Base-by-base conservation (phyloP, 2,113 vertebrate species). In the Onychostruthus taczanowskii region DNA sequence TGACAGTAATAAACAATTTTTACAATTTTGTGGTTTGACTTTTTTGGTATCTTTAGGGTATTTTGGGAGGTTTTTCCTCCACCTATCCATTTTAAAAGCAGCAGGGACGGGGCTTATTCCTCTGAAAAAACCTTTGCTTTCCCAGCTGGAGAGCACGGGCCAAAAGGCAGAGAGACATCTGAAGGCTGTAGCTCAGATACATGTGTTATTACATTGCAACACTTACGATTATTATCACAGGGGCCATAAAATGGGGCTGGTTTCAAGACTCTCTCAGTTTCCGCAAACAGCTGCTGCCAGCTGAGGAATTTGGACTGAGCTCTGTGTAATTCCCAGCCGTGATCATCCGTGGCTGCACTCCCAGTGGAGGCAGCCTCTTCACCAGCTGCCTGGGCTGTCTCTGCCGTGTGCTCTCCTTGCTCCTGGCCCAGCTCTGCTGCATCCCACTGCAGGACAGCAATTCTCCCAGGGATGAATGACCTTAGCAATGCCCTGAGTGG, bases 201-300 rank as follows among this genome's bases (percentile, higher is more conserved):
- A 76, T 16, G 50, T 87, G 75, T 83, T 89, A 85, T 27, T 87
- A 83, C 63, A 78, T 90, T 83, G 92, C 93, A 95, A 88, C 92
- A 86, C 75, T 94, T 64, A 84, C 2, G 1, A 75, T 78, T 90
- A 94, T 95, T 95, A 79, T 92, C 90, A 84, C 43, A 93, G 94
- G 80, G 88, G 90, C 90, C 88, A 84, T 89, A 86, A 96, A 96
- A 95, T 50, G 76, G 94, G 86, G 84, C 20, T 96, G 26, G 17
- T 68, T 93, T 90, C 43, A 81, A 93, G 80, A 66, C n/a, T 93
- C 59, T 47, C 33, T 84, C 43, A n/a, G 78, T 87, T 96, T 94
- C 69, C 19, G 21, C 63, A 19, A 87, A 39, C 94, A 91, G 93
- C 91, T 92, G 90, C 84, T 90, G 94, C 92, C 95, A 94, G 90